Base-by-base conservation (phyloP, 2,113 vertebrate genomes). In the Chinchilla lanigera region DNA sequence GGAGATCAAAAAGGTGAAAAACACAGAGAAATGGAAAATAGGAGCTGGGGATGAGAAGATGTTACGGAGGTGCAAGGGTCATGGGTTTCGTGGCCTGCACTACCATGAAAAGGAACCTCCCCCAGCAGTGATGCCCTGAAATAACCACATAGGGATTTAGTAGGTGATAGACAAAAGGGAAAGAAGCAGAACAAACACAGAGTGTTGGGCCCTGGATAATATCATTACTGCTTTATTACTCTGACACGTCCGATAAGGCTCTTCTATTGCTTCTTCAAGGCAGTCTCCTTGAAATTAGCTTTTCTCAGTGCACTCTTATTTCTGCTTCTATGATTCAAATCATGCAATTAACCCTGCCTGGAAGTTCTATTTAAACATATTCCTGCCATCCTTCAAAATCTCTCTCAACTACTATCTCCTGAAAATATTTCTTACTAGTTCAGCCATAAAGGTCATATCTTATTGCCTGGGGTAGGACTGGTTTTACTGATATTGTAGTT, bases 381-480 rank as follows among this genome's bases (percentile, higher is more conserved):
- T 10, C 8, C 35, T 47, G 58, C 38, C 60, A 77, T 60, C 52
- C 44, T 28, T 94, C 63, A 92, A 96, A 86, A 47, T 89, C 24
- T 75, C 7, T 54, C 24, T 89, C 50, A 38, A 35, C 10, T 82
- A 13, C 19, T 58, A 35, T 61, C 52, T 71, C 33, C n/a, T 90
- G 63, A 38, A 93, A 86, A 89, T 14, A 35, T 47, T 86, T 89
- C 82, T 56, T 63, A 83, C 38, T 33, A 81, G 81, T 81, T 94
- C 65, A 54, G n/a, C 5, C 26, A 2, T 16, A 61, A 77, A 16
- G 6, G 60, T 14, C 28, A 26, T 63, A 58, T 19, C 4, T 4
- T 63, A 71, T 73, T 77, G 86, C 75, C 50, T 63, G 50, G 81
- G 35, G 13, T 2, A 75, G 30, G 3, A 28, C 1, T 69, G 56